A percentile compares a stretch with the other conserved stretches of the same genome.
phyloP scores from a whole-genome alignment of 2,888 invertebrate genomes.

The Arrhopalites spinosus region DNA sequence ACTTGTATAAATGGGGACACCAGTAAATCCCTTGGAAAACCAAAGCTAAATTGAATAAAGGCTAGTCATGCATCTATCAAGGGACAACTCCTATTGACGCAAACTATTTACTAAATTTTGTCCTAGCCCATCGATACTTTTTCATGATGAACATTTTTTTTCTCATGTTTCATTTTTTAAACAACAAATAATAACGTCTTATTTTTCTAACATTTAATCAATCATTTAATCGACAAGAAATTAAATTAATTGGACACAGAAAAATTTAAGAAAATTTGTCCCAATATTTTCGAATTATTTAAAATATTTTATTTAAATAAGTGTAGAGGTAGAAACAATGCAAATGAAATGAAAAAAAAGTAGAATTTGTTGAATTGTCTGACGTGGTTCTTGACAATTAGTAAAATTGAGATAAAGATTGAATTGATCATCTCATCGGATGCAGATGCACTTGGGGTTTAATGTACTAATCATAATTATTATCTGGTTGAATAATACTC shows the following conservation, averaged over 20 bases:
- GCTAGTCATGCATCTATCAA: conserved; percentile 30
- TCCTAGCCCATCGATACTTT: conserved; percentile 36
- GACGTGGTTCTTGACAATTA: background rate
- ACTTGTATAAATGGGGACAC: conserved; percentile 34
- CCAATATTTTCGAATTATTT: too few relatives aligned
- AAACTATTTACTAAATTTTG: conserved; percentile 36
- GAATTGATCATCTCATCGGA: conserved; percentile 8
- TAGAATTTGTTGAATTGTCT: background rate
- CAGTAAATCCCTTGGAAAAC: background rate
- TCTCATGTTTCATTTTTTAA: too few relatives aligned
- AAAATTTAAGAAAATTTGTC: too few relatives aligned
- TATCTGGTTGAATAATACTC: background rate
- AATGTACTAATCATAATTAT: conserved; percentile 21
- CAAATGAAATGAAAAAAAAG: too few relatives aligned
- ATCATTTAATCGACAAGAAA: too few relatives aligned
- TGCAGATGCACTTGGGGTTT: conserved; percentile 21
- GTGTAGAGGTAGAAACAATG: too few relatives aligned
- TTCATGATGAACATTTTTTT: conserved; percentile 19
- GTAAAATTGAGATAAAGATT: background rate
- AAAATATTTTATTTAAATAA: too few relatives aligned
- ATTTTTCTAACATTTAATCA: too few relatives aligned
- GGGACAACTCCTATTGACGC: conserved; percentile 10
- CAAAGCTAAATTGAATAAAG: conserved; percentile 36
- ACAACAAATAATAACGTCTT: too few relatives aligned
- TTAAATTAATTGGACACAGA: too few relatives aligned